A percentile compares a stretch with the other conserved stretches of the same genome.
Evolutionary conservation across 1,140 invertebrate species (phyloP).

Genomic region (Chrysomallon squamiferum): DNA sequence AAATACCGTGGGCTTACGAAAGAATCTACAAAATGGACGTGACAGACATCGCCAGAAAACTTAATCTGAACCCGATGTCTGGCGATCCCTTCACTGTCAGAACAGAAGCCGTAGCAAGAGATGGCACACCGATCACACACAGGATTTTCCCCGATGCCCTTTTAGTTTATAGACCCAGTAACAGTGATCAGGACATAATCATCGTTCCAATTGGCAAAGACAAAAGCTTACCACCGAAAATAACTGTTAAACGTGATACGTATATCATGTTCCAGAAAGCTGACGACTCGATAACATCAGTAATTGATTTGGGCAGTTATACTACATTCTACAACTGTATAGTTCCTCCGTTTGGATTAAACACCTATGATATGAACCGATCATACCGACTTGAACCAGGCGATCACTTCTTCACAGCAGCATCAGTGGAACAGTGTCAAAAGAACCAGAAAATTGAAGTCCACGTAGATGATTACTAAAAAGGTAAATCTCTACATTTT

Average conservation of each 20-base stretch:
- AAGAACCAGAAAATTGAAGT: not conserved
- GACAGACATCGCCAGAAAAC: slow-evolving; percentile 7
- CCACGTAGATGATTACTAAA: not conserved
- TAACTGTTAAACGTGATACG: not conserved
- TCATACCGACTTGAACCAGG: not conserved
- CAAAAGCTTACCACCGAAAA: slow-evolving; percentile 6
- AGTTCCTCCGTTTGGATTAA: not conserved
- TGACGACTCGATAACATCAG: not conserved
- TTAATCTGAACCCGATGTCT: slow-evolving; percentile 1
- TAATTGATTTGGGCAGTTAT: not conserved
- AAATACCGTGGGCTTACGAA: slow-evolving; percentile 28
- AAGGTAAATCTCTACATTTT: too few relatives aligned
- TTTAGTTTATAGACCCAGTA: not conserved
- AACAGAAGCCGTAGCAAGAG: not conserved
- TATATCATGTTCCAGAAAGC: not conserved
- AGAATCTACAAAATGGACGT: slow-evolving; percentile 18
- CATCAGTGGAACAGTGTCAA: not conserved
- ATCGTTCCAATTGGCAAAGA: slow-evolving; percentile 1
- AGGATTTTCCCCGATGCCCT: not conserved
- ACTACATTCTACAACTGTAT: not conserved
- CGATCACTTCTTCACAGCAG: not conserved
- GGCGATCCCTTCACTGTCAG: slow-evolving; percentile 13
- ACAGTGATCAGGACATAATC: slow-evolving; percentile 11
- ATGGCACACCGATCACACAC: not conserved
- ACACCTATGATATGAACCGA: not conserved